Evolutionary conservation across 1,140 invertebrate species (phyloP).

Genomic region (Diachasma alloeum): DNA sequence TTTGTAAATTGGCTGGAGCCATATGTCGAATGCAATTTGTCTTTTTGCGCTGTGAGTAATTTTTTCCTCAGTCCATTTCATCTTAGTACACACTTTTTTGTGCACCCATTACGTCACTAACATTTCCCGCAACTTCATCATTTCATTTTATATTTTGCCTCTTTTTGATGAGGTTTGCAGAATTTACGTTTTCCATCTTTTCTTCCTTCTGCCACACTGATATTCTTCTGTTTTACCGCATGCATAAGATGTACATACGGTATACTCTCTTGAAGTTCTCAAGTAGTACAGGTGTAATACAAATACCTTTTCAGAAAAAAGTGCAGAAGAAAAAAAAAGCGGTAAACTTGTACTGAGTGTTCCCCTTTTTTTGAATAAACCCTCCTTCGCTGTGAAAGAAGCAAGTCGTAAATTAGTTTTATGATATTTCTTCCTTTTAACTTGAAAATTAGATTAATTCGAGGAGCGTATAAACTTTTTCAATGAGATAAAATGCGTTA

Average conservation of each 20-base stretch:
- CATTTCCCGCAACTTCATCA: background rate
- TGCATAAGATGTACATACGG: background rate
- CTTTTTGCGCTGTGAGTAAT: too few species aligned
- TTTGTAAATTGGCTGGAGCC: too few species aligned
- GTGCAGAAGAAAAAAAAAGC: background rate
- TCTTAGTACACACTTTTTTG: background rate
- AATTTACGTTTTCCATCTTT: background rate
- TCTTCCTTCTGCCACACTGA: background rate
- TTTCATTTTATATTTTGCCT: background rate
- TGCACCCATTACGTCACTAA: background rate
- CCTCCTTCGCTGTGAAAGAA: background rate
- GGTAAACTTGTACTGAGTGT: background rate
- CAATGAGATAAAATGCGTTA: background rate
- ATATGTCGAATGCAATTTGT: too few species aligned
- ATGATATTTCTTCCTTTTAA: background rate
- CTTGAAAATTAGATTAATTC: background rate
- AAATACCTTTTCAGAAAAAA: background rate
- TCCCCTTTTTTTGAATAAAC: background rate
- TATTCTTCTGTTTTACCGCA: background rate
- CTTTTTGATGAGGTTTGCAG: background rate
- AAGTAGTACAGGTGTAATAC: background rate
- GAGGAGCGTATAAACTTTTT: background rate
- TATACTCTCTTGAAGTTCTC: background rate
- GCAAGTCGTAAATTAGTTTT: background rate
- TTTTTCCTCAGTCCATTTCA: too few species aligned